These are phyloP conservation scores for Drosophila tropicalis DNA, from an alignment of 1,140 invertebrate genomes.

Conservation along the genomic window DNA sequence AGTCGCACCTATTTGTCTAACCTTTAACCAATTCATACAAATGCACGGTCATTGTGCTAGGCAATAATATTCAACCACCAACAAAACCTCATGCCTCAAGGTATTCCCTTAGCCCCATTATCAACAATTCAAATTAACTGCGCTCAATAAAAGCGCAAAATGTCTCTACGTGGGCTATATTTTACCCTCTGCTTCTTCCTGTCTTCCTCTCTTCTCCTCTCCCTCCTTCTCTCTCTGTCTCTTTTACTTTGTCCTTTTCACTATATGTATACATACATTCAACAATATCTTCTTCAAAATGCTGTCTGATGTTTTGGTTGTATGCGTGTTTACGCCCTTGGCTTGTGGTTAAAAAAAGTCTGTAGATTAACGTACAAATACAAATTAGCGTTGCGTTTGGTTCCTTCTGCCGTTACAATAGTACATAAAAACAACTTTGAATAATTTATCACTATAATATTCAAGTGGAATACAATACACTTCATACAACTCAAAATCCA, in stretches of 20 bases:
- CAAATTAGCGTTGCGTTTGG: constrained; percentile 45
- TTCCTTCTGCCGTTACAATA: constrained; percentile 16
- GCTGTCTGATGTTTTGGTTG: not conserved
- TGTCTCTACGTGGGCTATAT: not conserved
- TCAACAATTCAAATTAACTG: constrained; percentile 13
- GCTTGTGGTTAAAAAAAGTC: constrained; percentile 2
- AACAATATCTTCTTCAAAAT: constrained; percentile 7
- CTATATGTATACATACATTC: not conserved
- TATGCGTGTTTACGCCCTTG: constrained; percentile 7
- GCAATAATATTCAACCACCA: not conserved
- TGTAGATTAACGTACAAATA: constrained; percentile 61
- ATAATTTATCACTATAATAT: constrained; percentile 30
- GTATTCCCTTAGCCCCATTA: not conserved
- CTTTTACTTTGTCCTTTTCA: no score
- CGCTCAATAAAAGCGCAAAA: constrained; percentile 8
- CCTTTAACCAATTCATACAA: constrained; percentile 30
- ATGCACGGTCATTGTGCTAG: not conserved
- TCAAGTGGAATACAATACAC: not conserved
- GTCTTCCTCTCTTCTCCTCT: no score
- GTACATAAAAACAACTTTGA: constrained; percentile 47
- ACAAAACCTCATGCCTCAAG: not conserved
- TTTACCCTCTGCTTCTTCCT: no score
- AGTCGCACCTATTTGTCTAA: constrained; percentile 48
- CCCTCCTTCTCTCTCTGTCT: no score
- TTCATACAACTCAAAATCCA: no score